Percentiles rank a stretch among this genome's conserved stretches.
phyloP scores from a whole-genome alignment of 2,888 invertebrate species.

The Ecliptopera silaceata region DNA sequence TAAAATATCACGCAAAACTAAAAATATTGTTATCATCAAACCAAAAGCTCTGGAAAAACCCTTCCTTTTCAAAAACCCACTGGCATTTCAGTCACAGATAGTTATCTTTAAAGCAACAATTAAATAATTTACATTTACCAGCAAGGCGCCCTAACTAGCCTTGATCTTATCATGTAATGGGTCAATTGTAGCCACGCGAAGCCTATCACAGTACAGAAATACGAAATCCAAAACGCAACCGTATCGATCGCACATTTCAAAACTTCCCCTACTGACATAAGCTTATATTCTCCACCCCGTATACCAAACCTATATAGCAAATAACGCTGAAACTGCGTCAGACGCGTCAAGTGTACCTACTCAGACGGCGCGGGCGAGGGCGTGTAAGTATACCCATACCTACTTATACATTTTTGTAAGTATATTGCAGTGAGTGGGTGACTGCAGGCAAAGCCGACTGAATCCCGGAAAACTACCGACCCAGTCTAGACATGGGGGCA shows the following conservation, averaged over 20 bases:
- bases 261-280: conserved; percentile 60
- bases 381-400: conserved; percentile 37
- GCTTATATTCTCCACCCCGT: conserved; percentile 55
- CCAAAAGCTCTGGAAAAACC: conserved; percentile 10
- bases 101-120: conserved; percentile 15
- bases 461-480: conserved; percentile 84
- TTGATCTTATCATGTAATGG: conserved; percentile 36
- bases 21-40: not conserved
- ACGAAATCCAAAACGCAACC: conserved; percentile 38
- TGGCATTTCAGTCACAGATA: conserved; percentile 3
- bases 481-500: conserved; percentile 84
- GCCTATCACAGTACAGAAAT: conserved; percentile 30
- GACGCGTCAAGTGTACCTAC: conserved; percentile 74
- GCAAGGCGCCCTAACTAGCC: conserved; percentile 14
- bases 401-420: conserved; percentile 52
- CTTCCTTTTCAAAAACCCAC: not conserved
- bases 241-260: conserved; percentile 50
- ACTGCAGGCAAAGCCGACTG: conserved; percentile 80
- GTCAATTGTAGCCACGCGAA: conserved; percentile 37
- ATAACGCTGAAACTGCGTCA: conserved; percentile 68
- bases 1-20: not conserved
- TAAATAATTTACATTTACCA: conserved; percentile 19
- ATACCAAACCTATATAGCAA: conserved; percentile 47
- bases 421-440: conserved; percentile 79
- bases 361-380: conserved; percentile 57